Base-by-base conservation (phyloP, 1,140 invertebrate species). In the Drosophila repleta region DNA sequence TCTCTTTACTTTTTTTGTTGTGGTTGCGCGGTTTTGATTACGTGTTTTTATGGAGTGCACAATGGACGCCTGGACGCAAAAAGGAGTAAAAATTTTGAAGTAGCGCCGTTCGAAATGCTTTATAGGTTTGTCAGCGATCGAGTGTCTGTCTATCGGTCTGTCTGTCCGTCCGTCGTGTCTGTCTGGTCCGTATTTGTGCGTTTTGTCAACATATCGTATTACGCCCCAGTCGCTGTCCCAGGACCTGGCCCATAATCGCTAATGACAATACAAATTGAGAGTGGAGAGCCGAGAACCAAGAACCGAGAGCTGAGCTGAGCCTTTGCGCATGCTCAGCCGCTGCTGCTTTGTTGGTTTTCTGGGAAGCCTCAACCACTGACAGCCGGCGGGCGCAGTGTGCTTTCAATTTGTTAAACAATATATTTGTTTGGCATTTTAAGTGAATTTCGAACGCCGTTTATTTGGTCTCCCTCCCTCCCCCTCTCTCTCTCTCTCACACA, bases 11-110 rank as follows among this genome's bases (percentile, higher is more conserved):
- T 78, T 52, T 79, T 65, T 79, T 83, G 2, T 43, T 18, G 55
- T 55, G 65, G 10, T 76, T 79, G 80, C 24, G 80, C 24, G 80
- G 82, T 85, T 87, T 87, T 87, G 82, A 87, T 87, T 87, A 87
- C 82, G 82, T 76, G 73, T 88, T 85, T 87, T 78, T 87, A 7
- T n/a, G 66, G 74, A 55, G 74, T 57, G 41, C 64, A 73, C 64
- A 72, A 72, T 46, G 69, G 41, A 66, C 32, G 52, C 4, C 41
- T 48, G 18, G 17, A 46, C 51, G 79, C 71, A 72, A 87, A 35
- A 87, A 85, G 82, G 82, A 87, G 83, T 87, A 87, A 87, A 88
- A 75, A 87, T 88, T 88, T 88, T 87, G 82, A 87, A 87, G 82
- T 88, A 87, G 82, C 82, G 82, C 82, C 82, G 85, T 67, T 52